Percentiles rank a stretch among this genome's conserved stretches.
Evolutionary conservation across 2,113 vertebrate genomes (phyloP).

Genomic region (Electrona antarctica): DNA sequence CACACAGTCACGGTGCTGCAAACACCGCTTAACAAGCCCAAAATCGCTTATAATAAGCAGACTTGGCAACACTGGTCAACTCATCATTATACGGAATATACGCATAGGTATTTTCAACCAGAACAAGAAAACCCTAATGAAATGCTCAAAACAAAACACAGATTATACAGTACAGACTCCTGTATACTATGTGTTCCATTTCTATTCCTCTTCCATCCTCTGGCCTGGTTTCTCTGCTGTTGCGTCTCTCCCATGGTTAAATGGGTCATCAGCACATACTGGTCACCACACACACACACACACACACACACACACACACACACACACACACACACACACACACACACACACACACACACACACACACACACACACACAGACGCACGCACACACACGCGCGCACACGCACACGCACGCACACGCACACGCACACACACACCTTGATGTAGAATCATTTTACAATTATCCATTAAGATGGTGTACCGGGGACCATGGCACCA

Average conservation of each 20-base stretch:
- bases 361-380: constrained; percentile 17
- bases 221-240: constrained; percentile 14
- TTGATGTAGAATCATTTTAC: neutral
- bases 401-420: neutral
- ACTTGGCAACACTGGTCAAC: too few species aligned
- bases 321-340: neutral
- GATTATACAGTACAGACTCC: too few species aligned
- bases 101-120: too few species aligned
- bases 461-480: too few species aligned
- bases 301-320: constrained; percentile 20
- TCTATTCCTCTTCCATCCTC: neutral
- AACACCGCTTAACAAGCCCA: too few species aligned
- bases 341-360: constrained; percentile 1
- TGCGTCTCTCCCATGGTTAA: constrained; percentile 46
- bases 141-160: too few species aligned
- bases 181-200: neutral
- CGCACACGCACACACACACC: neutral
- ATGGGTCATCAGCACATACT: constrained; percentile 51
- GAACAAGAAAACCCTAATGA: too few species aligned
- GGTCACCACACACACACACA: constrained; percentile 10
- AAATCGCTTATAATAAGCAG: too few species aligned
- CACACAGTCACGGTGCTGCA: too few species aligned
- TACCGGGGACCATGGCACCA: too few species aligned
- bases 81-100: too few species aligned
- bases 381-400: neutral